These are phyloP conservation scores for Sorex araneus DNA, from an alignment of 2,113 vertebrate genomes.

Conservation along the genomic window DNA sequence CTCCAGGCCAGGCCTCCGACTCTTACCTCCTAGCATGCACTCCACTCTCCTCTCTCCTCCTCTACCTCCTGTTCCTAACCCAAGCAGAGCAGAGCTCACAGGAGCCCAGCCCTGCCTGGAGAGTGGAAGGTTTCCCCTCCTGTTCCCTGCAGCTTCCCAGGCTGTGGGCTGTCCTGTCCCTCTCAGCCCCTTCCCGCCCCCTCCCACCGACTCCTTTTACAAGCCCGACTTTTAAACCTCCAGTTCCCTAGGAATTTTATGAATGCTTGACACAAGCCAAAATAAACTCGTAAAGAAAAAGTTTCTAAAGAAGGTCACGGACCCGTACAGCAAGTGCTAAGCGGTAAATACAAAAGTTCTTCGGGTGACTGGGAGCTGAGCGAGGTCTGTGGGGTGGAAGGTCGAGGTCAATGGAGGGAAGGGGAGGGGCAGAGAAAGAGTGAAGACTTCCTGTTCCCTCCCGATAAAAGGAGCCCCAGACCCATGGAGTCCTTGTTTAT, in stretches of 20 bases:
- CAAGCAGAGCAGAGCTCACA: constrained; percentile 57
- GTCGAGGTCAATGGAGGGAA: not conserved
- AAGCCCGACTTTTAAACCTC: constrained; percentile 90
- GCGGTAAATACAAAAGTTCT: constrained; percentile 87
- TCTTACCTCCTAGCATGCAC: not conserved
- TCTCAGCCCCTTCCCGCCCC: constrained; percentile 80
- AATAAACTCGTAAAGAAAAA: constrained; percentile 92
- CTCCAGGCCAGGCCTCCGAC: not conserved
- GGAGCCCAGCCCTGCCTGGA: not conserved
- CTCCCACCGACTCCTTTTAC: constrained; percentile 90
- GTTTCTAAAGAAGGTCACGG: constrained; percentile 91
- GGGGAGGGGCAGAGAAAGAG: not conserved
- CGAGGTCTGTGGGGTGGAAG: constrained; percentile 71
- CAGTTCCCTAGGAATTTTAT: constrained; percentile 92
- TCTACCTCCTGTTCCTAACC: constrained; percentile 77
- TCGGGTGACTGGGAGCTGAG: constrained; percentile 71
- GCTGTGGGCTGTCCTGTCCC: constrained; percentile 62
- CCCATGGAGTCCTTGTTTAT: not conserved
- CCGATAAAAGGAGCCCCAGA: not conserved
- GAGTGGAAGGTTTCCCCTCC: constrained; percentile 59
- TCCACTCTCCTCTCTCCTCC: constrained; percentile 46
- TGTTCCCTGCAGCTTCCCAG: constrained; percentile 59
- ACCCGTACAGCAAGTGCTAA: constrained; percentile 89
- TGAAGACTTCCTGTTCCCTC: constrained; percentile 24
- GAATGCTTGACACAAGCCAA: constrained; percentile 92